phyloP scores from a whole-genome alignment of 2,113 vertebrate genomes.

The Paracanthobrama guichenoti region DNA sequence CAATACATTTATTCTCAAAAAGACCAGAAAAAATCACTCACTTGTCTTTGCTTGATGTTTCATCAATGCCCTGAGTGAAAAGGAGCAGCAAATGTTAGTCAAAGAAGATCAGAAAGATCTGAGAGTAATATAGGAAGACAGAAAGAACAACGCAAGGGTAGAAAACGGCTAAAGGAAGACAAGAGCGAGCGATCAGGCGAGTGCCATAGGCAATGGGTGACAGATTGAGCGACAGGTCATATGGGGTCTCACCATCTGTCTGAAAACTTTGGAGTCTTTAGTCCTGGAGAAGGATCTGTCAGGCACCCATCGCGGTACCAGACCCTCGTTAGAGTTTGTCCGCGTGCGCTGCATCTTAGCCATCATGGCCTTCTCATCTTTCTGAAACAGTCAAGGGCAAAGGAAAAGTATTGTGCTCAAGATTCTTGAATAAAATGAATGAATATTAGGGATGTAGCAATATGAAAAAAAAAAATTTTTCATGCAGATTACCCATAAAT shows the following conservation, averaged over 20 bases:
- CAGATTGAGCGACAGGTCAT: background rate
- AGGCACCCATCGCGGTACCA: constrained; percentile 91
- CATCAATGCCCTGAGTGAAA: constrained; percentile 81
- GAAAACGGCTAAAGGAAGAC: background rate
- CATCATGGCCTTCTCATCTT: constrained; percentile 96
- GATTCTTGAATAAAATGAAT: background rate
- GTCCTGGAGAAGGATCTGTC: constrained; percentile 90
- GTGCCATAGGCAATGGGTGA: background rate
- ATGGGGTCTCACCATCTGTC: constrained; percentile 89
- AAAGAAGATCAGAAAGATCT: background rate
- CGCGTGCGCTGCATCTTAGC: constrained; percentile 90
- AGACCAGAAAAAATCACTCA: constrained; percentile 69
- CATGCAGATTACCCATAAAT: no score
- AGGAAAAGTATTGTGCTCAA: background rate
- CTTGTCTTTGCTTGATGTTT: constrained; percentile 93
- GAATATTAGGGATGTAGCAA: background rate
- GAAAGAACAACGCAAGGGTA: background rate
- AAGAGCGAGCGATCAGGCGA: constrained; percentile 23
- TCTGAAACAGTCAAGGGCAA: constrained; percentile 72
- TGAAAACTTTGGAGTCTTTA: constrained; percentile 96
- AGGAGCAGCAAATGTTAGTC: background rate
- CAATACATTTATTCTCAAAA: background rate
- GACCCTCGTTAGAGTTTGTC: constrained; percentile 87
- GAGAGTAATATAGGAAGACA: background rate
- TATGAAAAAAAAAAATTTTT: background rate